Evolutionary conservation across 2,888 invertebrate genomes (phyloP).

Genomic region (Synergus gifuensis): DNA sequence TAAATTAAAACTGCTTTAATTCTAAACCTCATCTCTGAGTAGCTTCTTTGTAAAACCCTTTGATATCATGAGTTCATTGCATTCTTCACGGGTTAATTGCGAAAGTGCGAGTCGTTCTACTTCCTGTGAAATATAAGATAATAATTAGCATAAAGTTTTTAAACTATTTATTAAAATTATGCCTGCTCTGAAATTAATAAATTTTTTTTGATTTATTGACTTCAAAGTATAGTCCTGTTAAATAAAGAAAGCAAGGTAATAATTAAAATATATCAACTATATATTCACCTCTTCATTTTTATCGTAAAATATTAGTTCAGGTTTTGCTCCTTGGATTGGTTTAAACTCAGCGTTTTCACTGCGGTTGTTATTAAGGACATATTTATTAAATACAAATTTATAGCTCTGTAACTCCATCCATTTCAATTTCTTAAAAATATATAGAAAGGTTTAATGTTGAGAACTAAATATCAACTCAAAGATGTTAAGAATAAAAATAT

Average conservation of each 20-base stretch:
- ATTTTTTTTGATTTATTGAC: background rate
- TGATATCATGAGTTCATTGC: constrained; percentile 82
- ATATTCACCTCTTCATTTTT: constrained; percentile 77
- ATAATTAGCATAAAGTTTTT: constrained; percentile 34
- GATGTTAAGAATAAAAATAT: background rate
- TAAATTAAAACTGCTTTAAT: background rate
- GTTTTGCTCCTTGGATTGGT: constrained; percentile 83
- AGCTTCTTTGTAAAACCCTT: constrained; percentile 81
- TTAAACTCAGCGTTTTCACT: constrained; percentile 80
- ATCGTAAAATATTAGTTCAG: constrained; percentile 82
- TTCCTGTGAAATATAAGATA: constrained; percentile 73
- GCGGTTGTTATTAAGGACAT: constrained; percentile 28
- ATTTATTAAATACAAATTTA: background rate
- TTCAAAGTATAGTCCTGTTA: background rate
- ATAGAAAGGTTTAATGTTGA: background rate
- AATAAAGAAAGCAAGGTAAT: constrained; percentile 11
- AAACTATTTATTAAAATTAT: background rate
- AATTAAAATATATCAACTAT: constrained; percentile 12
- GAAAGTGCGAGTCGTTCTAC: constrained; percentile 83
- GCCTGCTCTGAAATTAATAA: background rate
- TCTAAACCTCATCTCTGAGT: constrained; percentile 78
- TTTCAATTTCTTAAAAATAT: background rate
- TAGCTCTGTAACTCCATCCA: background rate
- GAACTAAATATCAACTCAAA: background rate
- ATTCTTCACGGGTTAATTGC: constrained; percentile 81